Percentiles rank a stretch among this genome's conserved stretches.
phyloP scores from a whole-genome alignment of 2,113 vertebrate species.

The Columba livia region DNA sequence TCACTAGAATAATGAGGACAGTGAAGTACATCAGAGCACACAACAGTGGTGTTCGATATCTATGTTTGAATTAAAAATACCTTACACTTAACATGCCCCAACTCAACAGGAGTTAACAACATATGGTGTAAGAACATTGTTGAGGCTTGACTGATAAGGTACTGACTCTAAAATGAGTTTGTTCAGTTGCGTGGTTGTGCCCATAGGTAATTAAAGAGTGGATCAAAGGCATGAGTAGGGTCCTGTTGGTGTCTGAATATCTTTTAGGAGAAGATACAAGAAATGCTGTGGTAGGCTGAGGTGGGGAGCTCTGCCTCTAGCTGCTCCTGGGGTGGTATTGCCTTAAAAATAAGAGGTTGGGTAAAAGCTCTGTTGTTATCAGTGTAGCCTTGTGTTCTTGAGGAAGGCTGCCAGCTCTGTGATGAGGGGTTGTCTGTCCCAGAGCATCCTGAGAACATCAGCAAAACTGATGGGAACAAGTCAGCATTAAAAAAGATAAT shows the following conservation, averaged over 20 bases:
- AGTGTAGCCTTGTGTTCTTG: neutral
- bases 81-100: neutral
- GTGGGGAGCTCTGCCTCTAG: neutral
- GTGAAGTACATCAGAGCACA: neutral
- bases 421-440: neutral
- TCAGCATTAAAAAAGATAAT: too few species aligned
- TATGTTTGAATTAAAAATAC: neutral
- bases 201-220: neutral
- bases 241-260: neutral
- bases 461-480: neutral
- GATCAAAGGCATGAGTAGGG: neutral
- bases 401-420: neutral
- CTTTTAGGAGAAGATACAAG: neutral
- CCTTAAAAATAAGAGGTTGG: neutral
- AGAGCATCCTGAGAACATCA: neutral
- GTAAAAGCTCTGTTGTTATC: neutral
- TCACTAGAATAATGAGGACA: neutral
- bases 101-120: neutral
- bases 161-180: neutral
- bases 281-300: neutral
- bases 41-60: neutral
- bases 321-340: neutral
- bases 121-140: accelerated
- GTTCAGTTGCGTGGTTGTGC: neutral
- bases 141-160: neutral